phyloP scores from a whole-genome alignment of 2,888 invertebrate genomes.

The Steinernema carpocapsae region DNA sequence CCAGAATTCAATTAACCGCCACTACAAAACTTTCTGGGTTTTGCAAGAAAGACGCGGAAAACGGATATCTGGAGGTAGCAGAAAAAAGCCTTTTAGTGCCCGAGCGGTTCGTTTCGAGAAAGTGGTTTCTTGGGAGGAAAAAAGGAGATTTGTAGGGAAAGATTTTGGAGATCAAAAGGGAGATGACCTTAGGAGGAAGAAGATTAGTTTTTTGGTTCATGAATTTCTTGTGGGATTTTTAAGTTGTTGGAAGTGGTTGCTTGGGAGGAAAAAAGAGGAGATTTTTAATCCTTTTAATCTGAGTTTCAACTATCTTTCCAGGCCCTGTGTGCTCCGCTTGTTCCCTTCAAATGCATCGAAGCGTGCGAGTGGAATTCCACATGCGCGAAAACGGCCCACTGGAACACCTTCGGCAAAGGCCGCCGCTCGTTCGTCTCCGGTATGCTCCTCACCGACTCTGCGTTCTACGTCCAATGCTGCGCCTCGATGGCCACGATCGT shows the following conservation, averaged over 20 bases:
- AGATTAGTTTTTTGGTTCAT: too few relatives aligned
- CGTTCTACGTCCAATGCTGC: conserved; percentile 64
- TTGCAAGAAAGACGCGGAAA: too few relatives aligned
- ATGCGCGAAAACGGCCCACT: conserved; percentile 54
- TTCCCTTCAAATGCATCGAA: conserved; percentile 59
- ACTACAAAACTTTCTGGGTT: too few relatives aligned
- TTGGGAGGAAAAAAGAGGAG: too few relatives aligned
- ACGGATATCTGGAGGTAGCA: too few relatives aligned
- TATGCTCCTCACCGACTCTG: conserved; percentile 61
- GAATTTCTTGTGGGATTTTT: too few relatives aligned
- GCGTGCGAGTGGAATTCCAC: conserved; percentile 63
- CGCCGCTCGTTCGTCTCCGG: conserved; percentile 66
- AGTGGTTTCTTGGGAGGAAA: too few relatives aligned
- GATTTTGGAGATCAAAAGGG: neutral
- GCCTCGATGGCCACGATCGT: conserved; percentile 63
- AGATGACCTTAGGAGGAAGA: neutral
- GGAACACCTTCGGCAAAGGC: conserved; percentile 47
- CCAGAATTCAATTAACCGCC: too few relatives aligned
- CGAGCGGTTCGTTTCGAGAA: too few relatives aligned
- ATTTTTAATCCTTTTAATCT: too few relatives aligned
- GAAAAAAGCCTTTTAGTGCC: too few relatives aligned
- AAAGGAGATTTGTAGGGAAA: neutral
- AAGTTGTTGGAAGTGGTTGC: too few relatives aligned
- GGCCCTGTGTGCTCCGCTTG: conserved; percentile 65
- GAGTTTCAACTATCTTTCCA: conserved; percentile 44